A percentile compares a stretch with the other conserved stretches of the same genome.
Conservation (phyloP, 2,888 invertebrate species). For the Synergus laeviventris region DNA sequence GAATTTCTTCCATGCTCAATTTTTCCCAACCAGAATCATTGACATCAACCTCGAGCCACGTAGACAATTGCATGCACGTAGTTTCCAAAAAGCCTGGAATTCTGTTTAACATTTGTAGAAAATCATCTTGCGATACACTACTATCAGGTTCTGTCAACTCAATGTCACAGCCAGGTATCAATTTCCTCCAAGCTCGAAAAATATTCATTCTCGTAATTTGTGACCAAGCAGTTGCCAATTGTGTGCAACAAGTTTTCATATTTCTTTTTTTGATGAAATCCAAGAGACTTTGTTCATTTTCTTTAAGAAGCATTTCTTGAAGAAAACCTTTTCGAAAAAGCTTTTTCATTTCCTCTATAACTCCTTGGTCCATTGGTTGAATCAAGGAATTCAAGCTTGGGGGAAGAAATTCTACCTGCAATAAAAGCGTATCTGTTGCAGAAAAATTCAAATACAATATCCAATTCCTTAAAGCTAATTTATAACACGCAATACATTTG, state of each 20-base stretch:
- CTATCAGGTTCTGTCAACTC: too few species aligned
- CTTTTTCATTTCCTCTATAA: not conserved
- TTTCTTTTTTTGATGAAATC: not conserved
- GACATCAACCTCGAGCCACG: too few species aligned
- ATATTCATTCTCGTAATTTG: not conserved
- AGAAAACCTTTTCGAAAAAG: not conserved
- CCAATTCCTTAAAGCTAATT: too few species aligned
- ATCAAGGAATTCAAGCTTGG: not conserved
- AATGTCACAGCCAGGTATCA: not conserved
- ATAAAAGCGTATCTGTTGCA: not conserved
- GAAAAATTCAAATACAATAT: too few species aligned
- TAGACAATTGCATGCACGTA: too few species aligned
- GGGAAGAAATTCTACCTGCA: not conserved
- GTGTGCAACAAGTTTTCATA: not conserved
- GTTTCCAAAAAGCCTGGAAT: too few species aligned
- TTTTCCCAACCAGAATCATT: too few species aligned
- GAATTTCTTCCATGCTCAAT: too few species aligned
- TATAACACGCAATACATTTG: too few species aligned
- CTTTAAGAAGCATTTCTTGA: not conserved
- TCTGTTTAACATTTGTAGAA: too few species aligned
- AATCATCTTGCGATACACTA: too few species aligned
- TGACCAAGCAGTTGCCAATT: not conserved
- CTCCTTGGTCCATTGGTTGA: not conserved
- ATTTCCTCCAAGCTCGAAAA: not conserved
- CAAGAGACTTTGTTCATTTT: not conserved